Percentiles rank a stretch among this genome's conserved stretches.
Evolutionary conservation across 2,797 vertebrate genomes (phyloP).

Genomic region (Neosalanx taihuensis): DNA sequence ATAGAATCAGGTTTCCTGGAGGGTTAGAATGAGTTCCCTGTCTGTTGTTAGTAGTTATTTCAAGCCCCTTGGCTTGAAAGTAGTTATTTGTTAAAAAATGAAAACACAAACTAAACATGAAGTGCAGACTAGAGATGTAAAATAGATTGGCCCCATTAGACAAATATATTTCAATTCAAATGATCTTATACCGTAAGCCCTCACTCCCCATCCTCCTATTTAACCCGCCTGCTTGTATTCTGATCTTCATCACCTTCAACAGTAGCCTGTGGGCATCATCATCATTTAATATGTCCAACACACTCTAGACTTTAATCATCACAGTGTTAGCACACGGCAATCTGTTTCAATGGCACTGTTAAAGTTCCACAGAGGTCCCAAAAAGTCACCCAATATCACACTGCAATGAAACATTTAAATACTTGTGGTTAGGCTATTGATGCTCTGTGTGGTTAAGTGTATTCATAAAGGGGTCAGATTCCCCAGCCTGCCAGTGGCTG

Average conservation of each 20-base stretch:
- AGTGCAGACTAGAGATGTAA: too few species aligned
- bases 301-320: conserved; percentile 30
- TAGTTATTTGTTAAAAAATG: too few species aligned
- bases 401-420: conserved; percentile 5
- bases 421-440: background rate
- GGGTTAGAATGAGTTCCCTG: too few species aligned
- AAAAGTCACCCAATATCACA: conserved; percentile 13
- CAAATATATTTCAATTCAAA: conserved; percentile 4
- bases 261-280: conserved; percentile 17
- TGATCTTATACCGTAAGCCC: background rate
- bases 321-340: conserved; percentile 1
- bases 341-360: conserved; percentile 1
- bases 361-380: background rate
- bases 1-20: too few species aligned
- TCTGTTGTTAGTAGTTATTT: too few species aligned
- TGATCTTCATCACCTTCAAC: background rate
- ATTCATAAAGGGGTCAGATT: too few species aligned
- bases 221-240: conserved; percentile 4
- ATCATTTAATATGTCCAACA: conserved; percentile 34
- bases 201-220: conserved; percentile 18
- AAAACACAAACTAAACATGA: too few species aligned
- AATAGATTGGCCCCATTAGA: background rate
- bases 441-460: conserved; percentile 11
- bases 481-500: background rate
- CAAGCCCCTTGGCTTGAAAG: too few species aligned